Base-by-base conservation (phyloP, 1,140 invertebrate species). In the Neotoxoptera formosana region DNA sequence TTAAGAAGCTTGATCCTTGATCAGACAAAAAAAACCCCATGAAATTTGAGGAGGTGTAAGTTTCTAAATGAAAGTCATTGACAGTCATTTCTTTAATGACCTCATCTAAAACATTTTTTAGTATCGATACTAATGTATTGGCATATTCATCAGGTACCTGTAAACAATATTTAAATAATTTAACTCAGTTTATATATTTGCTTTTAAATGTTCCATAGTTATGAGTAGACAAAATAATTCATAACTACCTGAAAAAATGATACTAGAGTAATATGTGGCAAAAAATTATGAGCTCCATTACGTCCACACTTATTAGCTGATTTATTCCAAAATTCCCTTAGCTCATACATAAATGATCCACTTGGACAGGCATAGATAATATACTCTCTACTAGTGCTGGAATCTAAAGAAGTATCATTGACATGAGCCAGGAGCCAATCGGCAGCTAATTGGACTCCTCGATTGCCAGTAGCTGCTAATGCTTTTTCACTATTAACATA, bases 351-450 rank as follows among this genome's bases (percentile, higher is more conserved):
- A 89, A 98, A 96, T 0, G 96, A 95, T 14, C 98, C 98, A 7
- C 97, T 97, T 9, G 98, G 98, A 95, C 97, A 98, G 25, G 97
- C 96, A 95, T 98, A 98, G 20, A 98, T 95, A 90, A 98, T 97
- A 95, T 98, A 99, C 95, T 98, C 97, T 94, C 98, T 95, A 8
- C 97, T 97, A 20, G 96, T 96, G 89, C 96, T 96, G 51, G 97
- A 96, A 95, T 98, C 98, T 48, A 99, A 95, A 17, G 96, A 96
- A 7, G 97, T 96, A 95, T 99, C 98, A 95, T 98, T 97, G 0
- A 98, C 97, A 95, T 98, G 98, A 23, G 98, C 98, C 90, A 98
- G 95, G 2, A 99, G 95, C 98, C 98, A 98, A 95, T 98, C 98
- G 4, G 97, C 97, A 11, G 98, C 98, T 93, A 98, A 95, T 95